These are phyloP conservation scores for Acleris cristana DNA, from an alignment of 2,888 invertebrate species.

Conservation along the genomic window DNA sequence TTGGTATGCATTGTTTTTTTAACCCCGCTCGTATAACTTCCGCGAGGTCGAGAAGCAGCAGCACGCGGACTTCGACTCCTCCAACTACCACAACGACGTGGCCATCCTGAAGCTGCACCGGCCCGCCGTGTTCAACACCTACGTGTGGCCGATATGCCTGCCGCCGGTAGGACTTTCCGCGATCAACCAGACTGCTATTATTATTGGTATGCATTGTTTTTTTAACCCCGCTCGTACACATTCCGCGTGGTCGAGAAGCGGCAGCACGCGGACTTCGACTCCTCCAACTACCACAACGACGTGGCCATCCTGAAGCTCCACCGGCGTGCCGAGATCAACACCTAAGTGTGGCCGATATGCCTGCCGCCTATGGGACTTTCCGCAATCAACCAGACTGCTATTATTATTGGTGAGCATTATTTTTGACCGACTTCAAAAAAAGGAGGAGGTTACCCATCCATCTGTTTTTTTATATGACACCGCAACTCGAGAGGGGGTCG, in stretches of 20 bases:
- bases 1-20: constrained; percentile 72
- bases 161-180: constrained; percentile 86
- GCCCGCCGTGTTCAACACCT: constrained; percentile 88
- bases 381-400: constrained; percentile 85
- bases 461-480: too few species aligned
- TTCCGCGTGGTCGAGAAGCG: constrained; percentile 87
- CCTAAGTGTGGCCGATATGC: constrained; percentile 93
- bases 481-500: too few species aligned
- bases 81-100: constrained; percentile 90
- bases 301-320: constrained; percentile 89
- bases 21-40: constrained; percentile 88
- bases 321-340: constrained; percentile 87
- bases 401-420: constrained; percentile 84
- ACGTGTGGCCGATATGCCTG: constrained; percentile 93
- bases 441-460: too few species aligned
- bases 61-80: constrained; percentile 87
- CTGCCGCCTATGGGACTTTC: constrained; percentile 87
- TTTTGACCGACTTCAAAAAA: background rate
- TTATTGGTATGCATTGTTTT: constrained; percentile 82
- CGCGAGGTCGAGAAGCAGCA: constrained; percentile 85
- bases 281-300: constrained; percentile 88
- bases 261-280: constrained; percentile 87
- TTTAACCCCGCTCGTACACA: constrained; percentile 85
- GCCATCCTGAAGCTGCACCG: constrained; percentile 88
- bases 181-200: constrained; percentile 85